A percentile compares a stretch with the other conserved stretches of the same genome.
phyloP scores from a whole-genome alignment of 1,140 invertebrate species.

The Xylocopa sonorina region DNA sequence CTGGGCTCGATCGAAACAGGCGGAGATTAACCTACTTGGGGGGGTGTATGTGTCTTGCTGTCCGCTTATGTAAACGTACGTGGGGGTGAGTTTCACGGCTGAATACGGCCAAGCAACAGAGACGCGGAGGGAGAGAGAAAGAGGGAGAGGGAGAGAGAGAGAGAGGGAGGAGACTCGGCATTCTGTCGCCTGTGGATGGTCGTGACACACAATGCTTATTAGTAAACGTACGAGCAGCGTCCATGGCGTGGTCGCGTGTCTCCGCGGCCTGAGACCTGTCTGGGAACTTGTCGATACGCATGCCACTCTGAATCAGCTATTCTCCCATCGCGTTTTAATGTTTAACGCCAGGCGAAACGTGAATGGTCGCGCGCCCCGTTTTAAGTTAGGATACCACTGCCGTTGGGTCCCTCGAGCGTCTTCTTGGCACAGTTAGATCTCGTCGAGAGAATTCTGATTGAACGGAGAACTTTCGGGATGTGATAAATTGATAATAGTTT shows the following conservation, averaged over 20 bases:
- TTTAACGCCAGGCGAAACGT: constrained; percentile 14
- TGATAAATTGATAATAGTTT: constrained; percentile 5
- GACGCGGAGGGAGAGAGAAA: neutral
- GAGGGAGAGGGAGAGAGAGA: neutral
- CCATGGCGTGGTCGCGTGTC: neutral
- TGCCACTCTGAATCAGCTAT: neutral
- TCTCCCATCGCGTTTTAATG: constrained; percentile 25
- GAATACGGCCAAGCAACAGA: constrained; percentile 28
- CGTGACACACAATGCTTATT: constrained; percentile 36
- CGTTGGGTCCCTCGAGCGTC: neutral
- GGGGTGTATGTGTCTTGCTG: constrained; percentile 39
- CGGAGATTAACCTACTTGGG: constrained; percentile 50
- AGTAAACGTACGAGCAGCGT: constrained; percentile 14
- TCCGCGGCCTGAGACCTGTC: neutral
- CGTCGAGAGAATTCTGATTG: neutral
- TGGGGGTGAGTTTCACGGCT: constrained; percentile 54
- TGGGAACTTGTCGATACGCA: constrained; percentile 6
- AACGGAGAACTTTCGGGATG: neutral
- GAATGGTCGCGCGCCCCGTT: constrained; percentile 6
- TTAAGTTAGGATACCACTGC: neutral
- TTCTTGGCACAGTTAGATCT: neutral
- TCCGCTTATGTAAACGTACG: constrained; percentile 28
- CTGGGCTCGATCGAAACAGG: constrained; percentile 34
- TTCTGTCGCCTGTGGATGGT: constrained; percentile 41
- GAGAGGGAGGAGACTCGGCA: neutral